A percentile compares a stretch with the other conserved stretches of the same genome.
Conservation (phyloP, 2,888 invertebrate genomes). For the Acrocyrtus sp. region DNA sequence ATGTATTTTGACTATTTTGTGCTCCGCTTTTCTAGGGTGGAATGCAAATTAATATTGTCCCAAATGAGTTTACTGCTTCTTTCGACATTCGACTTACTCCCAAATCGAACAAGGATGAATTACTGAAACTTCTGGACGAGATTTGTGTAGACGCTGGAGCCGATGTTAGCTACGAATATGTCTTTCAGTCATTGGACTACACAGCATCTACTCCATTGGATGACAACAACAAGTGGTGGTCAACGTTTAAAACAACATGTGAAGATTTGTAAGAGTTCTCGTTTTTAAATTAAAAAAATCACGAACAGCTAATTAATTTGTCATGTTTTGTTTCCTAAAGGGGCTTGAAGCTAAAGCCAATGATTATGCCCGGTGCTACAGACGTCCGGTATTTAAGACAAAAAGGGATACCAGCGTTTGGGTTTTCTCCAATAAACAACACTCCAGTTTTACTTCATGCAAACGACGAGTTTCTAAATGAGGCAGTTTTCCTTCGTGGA, state of each 20-base stretch:
- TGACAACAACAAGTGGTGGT: slow-evolving; percentile 76
- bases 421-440: slow-evolving; percentile 91
- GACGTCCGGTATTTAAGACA: slow-evolving; percentile 87
- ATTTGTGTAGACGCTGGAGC: slow-evolving; percentile 72
- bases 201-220: slow-evolving; percentile 73
- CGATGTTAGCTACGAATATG: slow-evolving; percentile 74
- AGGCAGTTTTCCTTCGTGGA: slow-evolving; percentile 81
- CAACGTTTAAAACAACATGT: slow-evolving; percentile 75
- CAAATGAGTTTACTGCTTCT: slow-evolving; percentile 79
- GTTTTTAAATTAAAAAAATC: too few species aligned
- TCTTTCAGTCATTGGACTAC: slow-evolving; percentile 71
- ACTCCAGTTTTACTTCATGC: slow-evolving; percentile 89
- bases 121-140: slow-evolving; percentile 64
- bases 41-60: slow-evolving; percentile 90
- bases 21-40: slow-evolving; percentile 74
- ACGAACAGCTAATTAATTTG: too few species aligned
- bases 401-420: slow-evolving; percentile 82
- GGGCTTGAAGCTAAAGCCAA: slow-evolving; percentile 74
- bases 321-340: too few species aligned
- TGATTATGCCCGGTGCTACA: slow-evolving; percentile 90
- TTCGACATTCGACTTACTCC: slow-evolving; percentile 80
- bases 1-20: background rate
- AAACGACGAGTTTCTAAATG: slow-evolving; percentile 87
- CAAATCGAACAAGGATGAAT: slow-evolving; percentile 72
- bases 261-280: slow-evolving; percentile 45